These are phyloP conservation scores for Platichthys stellatus DNA, from an alignment of 2,113 vertebrate genomes.

Conservation along the genomic window DNA sequence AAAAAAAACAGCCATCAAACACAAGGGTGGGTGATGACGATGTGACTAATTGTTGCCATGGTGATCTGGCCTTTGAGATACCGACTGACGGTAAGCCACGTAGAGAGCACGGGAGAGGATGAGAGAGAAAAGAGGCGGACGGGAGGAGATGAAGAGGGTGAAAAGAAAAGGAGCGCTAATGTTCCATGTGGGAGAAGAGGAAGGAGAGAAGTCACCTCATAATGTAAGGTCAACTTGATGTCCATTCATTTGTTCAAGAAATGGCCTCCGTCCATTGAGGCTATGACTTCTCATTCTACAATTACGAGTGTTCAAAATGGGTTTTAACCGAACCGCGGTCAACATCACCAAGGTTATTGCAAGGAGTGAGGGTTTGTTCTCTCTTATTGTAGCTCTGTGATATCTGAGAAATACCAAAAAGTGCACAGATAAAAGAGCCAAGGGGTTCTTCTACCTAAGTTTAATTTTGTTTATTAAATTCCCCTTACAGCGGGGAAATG, in stretches of 20 bases:
- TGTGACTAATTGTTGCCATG: constrained; percentile 83
- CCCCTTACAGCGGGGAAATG: constrained; percentile 4
- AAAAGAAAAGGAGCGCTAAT: constrained; percentile 42
- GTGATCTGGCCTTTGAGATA: constrained; percentile 77
- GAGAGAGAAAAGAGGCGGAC: constrained; percentile 20
- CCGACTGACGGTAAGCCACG: constrained; percentile 52
- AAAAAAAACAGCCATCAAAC: constrained; percentile 78
- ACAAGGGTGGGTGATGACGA: constrained; percentile 74
- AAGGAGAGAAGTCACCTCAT: constrained; percentile 50
- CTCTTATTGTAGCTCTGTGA: not conserved
- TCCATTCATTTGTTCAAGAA: constrained; percentile 58
- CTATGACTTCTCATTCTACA: constrained; percentile 49
- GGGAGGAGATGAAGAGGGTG: constrained; percentile 24
- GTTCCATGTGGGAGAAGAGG: constrained; percentile 56
- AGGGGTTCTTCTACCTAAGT: constrained; percentile 19
- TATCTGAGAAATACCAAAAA: constrained; percentile 1
- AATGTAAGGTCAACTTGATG: constrained; percentile 69
- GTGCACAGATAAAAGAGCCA: constrained; percentile 13
- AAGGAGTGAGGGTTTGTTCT: constrained; percentile 5
- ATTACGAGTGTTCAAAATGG: constrained; percentile 49
- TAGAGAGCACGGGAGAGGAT: constrained; percentile 43
- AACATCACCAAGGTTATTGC: constrained; percentile 45
- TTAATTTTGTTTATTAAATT: constrained; percentile 38
- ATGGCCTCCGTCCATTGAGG: constrained; percentile 48
- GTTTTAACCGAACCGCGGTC: constrained; percentile 41